Evolutionary conservation across 2,113 vertebrate genomes (phyloP).

Genomic region (Scophthalmus maximus): DNA sequence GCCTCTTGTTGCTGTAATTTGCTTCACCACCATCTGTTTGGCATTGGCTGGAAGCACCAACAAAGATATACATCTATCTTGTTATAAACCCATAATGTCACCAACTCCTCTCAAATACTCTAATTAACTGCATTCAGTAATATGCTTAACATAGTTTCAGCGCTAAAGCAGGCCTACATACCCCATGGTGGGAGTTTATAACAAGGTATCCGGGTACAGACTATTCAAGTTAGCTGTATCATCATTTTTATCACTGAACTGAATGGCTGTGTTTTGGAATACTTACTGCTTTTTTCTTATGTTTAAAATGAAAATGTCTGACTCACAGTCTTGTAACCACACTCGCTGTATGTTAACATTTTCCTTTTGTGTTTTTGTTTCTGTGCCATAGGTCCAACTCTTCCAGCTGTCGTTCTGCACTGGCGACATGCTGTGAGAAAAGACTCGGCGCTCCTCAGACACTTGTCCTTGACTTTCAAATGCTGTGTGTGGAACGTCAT

Average conservation of each 20-base stretch:
- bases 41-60: constrained; percentile 52
- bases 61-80: constrained; percentile 58
- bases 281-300: constrained; percentile 10
- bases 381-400: constrained; percentile 59
- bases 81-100: constrained; percentile 64
- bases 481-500: constrained; percentile 58
- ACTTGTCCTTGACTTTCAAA: constrained; percentile 72
- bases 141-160: constrained; percentile 18
- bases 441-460: constrained; percentile 57
- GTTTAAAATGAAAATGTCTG: constrained; percentile 26
- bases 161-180: constrained; percentile 25
- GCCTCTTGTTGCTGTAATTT: constrained; percentile 71
- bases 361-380: constrained; percentile 54
- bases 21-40: constrained; percentile 71
- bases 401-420: constrained; percentile 68
- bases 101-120: constrained; percentile 44
- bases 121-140: constrained; percentile 44
- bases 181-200: constrained; percentile 22
- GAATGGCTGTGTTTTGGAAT: constrained; percentile 16
- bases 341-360: constrained; percentile 41
- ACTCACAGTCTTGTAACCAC: neutral
- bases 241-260: constrained; percentile 40
- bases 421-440: constrained; percentile 70
- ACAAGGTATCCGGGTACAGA: constrained; percentile 12
- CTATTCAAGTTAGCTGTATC: constrained; percentile 26